Evolutionary conservation across 2,888 invertebrate genomes (phyloP), one percentile per base, ranked within the genome.

Genomic region (Andrena bucephala): DNA sequence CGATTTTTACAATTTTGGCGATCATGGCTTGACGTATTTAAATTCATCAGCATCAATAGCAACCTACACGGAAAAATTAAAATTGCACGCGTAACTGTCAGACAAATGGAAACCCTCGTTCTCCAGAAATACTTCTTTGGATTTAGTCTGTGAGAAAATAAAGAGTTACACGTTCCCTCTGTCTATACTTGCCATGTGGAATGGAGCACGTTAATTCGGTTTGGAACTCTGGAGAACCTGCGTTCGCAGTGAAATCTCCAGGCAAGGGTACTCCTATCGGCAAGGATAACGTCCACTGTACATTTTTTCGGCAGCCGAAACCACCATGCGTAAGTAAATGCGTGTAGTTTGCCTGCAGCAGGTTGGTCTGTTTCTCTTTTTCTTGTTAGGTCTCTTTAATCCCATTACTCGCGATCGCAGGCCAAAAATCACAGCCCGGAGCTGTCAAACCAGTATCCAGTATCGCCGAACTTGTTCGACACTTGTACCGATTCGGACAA

Each of bases 401-500:
- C 20, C 16, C n/a, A n/a, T 1, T 16, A 8, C 5, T 33, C n/a
- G n/a, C 24, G 24, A 63, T 54, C 16, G 0, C n/a, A 74, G 73
- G 10, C 7, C 1, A 69, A n/a, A 60, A 20, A 54, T 33, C 16
- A 0, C 7, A 27, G 33, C 16, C 16, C 13, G n/a, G 42, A n/a
- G 42, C n/a, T 69, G 0, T 70, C 77, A 6, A 76, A 68, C 5
- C 59, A 31, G 6, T 31, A n/a, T 13, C 59, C 57, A 33, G 8
- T 69, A 59, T 20, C 67, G 13, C 68, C 63, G 42, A 59, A 42
- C 50, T 50, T 68, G 20, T 77, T 73, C 10, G 65, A 72, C 48
- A 67, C 48, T 57, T 73, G 10, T 16, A 89, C 83, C 63, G 88
- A 91, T 70, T 85, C 86, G 0, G 88, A 87, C 2, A 87, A 83